Evolutionary conservation across 2,888 invertebrate species (phyloP).

Genomic region (Phorcus lineatus): DNA sequence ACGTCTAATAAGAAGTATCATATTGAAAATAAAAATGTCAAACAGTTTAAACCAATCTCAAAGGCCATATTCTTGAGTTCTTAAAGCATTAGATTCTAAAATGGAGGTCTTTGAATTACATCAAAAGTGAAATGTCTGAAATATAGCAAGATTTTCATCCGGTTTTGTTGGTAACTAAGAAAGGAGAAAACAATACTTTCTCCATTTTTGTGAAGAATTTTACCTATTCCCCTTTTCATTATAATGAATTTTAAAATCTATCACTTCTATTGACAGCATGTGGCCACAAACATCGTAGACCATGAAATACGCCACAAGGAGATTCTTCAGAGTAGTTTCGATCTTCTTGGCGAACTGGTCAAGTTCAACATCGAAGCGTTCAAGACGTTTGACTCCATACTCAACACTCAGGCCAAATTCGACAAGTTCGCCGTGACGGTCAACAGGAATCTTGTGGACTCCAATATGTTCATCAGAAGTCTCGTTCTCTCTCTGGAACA

Average conservation of each 20-base stretch:
- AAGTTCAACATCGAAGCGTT: constrained; percentile 77
- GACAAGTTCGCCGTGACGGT: constrained; percentile 72
- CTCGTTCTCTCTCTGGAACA: constrained; percentile 75
- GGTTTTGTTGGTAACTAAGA: too few relatives aligned
- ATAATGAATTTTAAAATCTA: not conserved
- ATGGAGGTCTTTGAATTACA: too few relatives aligned
- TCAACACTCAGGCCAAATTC: constrained; percentile 71
- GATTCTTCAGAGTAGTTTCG: constrained; percentile 76
- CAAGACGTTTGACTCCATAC: constrained; percentile 72
- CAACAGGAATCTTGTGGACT: constrained; percentile 75
- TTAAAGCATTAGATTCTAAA: too few relatives aligned
- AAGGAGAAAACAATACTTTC: too few relatives aligned
- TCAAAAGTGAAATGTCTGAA: too few relatives aligned
- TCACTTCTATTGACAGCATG: constrained; percentile 70
- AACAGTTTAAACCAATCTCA: too few relatives aligned
- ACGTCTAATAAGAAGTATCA: too few relatives aligned
- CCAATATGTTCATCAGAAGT: constrained; percentile 77
- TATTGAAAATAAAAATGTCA: too few relatives aligned
- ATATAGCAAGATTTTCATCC: too few relatives aligned
- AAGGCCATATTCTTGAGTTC: too few relatives aligned
- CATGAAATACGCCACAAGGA: constrained; percentile 74
- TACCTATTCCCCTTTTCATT: not conserved
- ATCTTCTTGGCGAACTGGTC: constrained; percentile 76
- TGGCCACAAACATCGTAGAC: constrained; percentile 74
- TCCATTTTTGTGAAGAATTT: too few relatives aligned